These are phyloP conservation scores for Callionymus lyra DNA, from an alignment of 2,113 vertebrate genomes.

Conservation along the genomic window DNA sequence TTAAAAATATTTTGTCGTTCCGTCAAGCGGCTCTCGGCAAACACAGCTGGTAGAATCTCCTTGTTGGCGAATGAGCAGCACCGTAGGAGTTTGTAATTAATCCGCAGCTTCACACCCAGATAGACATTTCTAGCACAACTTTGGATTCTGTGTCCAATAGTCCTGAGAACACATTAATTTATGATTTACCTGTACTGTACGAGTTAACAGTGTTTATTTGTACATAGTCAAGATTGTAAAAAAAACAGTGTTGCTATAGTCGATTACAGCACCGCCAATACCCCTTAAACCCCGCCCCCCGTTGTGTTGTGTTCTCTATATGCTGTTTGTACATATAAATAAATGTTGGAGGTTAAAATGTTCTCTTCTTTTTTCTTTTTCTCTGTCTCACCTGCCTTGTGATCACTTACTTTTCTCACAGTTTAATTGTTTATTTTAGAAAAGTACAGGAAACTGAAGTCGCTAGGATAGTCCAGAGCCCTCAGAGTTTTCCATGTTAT, in stretches of 20 bases:
- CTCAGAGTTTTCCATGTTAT: not conserved
- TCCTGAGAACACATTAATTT: slow-evolving; percentile 45
- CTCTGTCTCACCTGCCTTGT: not conserved
- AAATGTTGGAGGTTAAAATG: slow-evolving; percentile 63
- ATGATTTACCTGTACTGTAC: slow-evolving; percentile 38
- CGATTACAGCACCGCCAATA: slow-evolving; percentile 22
- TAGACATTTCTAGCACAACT: not conserved
- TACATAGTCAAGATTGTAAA: slow-evolving; percentile 45
- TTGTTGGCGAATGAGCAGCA: too few species aligned
- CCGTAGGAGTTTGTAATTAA: too few species aligned
- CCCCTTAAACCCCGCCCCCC: slow-evolving; percentile 29
- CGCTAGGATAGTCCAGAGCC: not conserved
- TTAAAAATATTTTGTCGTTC: too few species aligned
- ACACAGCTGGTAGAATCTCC: too few species aligned
- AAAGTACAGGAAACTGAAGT: not conserved
- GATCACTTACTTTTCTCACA: not conserved
- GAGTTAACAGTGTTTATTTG: slow-evolving; percentile 57
- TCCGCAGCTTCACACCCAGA: too few species aligned
- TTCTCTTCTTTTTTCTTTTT: slow-evolving; percentile 26
- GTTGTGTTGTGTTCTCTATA: slow-evolving; percentile 39
- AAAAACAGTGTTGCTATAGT: slow-evolving; percentile 37
- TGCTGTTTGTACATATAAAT: slow-evolving; percentile 68
- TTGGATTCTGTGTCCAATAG: slow-evolving; percentile 38
- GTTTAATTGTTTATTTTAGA: not conserved
- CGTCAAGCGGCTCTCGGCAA: too few species aligned